Evolutionary conservation across 2,888 invertebrate species (phyloP).

Genomic region (Papilio protenor): DNA sequence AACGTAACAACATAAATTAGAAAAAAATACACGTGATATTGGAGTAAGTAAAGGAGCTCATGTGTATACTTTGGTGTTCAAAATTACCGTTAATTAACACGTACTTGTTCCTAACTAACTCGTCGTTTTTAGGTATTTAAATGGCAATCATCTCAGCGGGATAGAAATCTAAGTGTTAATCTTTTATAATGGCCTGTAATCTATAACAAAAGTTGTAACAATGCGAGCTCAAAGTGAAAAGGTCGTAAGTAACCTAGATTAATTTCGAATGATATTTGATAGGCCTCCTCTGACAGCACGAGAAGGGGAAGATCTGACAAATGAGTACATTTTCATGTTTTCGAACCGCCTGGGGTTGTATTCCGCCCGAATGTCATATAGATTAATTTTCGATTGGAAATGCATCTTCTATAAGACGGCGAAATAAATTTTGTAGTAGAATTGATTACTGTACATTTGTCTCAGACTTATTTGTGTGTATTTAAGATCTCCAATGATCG

Average conservation of each 20-base stretch:
- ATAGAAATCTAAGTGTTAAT: constrained; percentile 11
- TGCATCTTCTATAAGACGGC: constrained; percentile 10
- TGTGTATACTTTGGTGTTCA: too few species aligned
- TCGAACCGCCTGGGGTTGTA: constrained; percentile 53
- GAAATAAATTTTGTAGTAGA: constrained; percentile 30
- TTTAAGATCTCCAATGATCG: background rate
- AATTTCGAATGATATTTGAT: constrained; percentile 81
- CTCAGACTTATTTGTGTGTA: background rate
- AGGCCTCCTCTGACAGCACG: constrained; percentile 71
- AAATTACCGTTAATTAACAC: background rate
- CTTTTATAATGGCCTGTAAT: constrained; percentile 50
- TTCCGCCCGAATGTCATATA: constrained; percentile 68
- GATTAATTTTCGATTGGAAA: constrained; percentile 59
- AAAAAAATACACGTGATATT: too few species aligned
- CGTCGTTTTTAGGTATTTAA: background rate
- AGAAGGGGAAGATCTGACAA: constrained; percentile 72
- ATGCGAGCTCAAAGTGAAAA: constrained; percentile 16
- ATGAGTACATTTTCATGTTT: constrained; percentile 76
- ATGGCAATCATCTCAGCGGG: background rate
- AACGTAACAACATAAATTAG: too few species aligned
- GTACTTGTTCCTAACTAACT: background rate
- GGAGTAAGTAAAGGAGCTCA: too few species aligned
- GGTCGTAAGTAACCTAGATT: constrained; percentile 64
- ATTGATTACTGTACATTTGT: background rate
- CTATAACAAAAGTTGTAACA: constrained; percentile 43